Evolutionary conservation across 1,140 invertebrate genomes (phyloP).

Genomic region (Diabrotica undecimpunctata): DNA sequence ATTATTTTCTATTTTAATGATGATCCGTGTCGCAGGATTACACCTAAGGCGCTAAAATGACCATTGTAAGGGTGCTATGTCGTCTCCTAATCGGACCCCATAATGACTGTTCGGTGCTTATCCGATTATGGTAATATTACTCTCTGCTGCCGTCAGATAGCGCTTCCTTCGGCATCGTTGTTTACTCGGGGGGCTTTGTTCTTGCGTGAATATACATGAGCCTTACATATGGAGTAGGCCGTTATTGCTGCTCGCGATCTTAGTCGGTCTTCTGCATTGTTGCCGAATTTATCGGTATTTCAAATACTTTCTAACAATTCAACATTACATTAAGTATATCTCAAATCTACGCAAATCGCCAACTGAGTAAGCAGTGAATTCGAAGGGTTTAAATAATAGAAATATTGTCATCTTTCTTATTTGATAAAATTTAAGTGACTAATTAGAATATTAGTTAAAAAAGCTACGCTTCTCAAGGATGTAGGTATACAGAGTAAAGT

Average conservation of each 20-base stretch:
- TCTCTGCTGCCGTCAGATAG: slow-evolving; percentile 36
- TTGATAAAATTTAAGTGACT: no score
- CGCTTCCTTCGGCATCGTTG: slow-evolving; percentile 33
- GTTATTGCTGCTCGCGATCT: slow-evolving; percentile 38
- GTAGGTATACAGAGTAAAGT: no score
- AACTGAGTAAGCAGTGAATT: no score
- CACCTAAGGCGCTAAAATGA: slow-evolving; percentile 18
- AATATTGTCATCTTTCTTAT: no score
- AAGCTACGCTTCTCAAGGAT: no score
- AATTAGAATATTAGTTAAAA: no score
- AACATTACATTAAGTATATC: no score
- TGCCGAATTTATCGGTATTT: neutral
- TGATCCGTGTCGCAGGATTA: no score
- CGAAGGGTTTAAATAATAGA: no score
- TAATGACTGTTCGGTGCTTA: slow-evolving; percentile 36
- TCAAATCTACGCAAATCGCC: no score
- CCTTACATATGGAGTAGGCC: slow-evolving; percentile 47
- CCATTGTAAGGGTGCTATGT: slow-evolving; percentile 30
- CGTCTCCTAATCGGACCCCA: slow-evolving; percentile 24
- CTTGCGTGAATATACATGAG: slow-evolving; percentile 47
- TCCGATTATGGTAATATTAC: slow-evolving; percentile 42
- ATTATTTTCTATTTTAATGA: no score
- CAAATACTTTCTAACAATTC: no score
- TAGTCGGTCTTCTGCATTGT: slow-evolving; percentile 24
- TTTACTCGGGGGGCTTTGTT: slow-evolving; percentile 45